These are phyloP conservation scores for Lepidocolaptes lacrymiger DNA, from an alignment of 2,797 vertebrate genomes.

Conservation along the genomic window DNA sequence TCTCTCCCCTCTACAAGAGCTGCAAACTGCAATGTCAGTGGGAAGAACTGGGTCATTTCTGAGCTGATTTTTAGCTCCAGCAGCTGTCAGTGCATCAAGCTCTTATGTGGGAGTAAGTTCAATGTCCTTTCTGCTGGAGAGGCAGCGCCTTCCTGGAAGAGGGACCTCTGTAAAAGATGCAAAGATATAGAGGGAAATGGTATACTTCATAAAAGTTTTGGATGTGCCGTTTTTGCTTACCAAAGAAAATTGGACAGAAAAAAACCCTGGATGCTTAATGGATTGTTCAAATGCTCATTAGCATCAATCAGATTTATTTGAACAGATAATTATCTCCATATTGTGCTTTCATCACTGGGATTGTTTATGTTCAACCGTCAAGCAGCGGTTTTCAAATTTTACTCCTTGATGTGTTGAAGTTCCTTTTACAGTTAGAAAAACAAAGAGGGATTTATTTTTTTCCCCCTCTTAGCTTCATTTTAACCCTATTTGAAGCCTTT, in stretches of 20 bases:
- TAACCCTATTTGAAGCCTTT: slow-evolving; percentile 6
- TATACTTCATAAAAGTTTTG: not conserved
- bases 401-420: slow-evolving; percentile 5
- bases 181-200: not conserved
- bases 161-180: not conserved
- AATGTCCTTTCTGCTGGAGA: not conserved
- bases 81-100: not conserved
- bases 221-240: slow-evolving; percentile 48
- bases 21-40: not conserved
- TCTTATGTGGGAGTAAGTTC: not conserved
- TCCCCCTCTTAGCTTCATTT: not conserved
- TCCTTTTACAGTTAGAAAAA: slow-evolving; percentile 10
- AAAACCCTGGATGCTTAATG: slow-evolving; percentile 23
- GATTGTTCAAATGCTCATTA: slow-evolving; percentile 64
- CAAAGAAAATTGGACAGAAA: slow-evolving; percentile 29
- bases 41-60: not conserved
- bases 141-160: not conserved
- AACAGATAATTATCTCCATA: slow-evolving; percentile 64
- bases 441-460: not conserved
- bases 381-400: slow-evolving; percentile 25
- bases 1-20: not conserved
- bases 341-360: slow-evolving; percentile 66
- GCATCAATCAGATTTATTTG: slow-evolving; percentile 64
- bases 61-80: not conserved
- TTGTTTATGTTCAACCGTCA: slow-evolving; percentile 59